phyloP scores from a whole-genome alignment of 2,888 invertebrate species.

The Epistrophella euchroma region DNA sequence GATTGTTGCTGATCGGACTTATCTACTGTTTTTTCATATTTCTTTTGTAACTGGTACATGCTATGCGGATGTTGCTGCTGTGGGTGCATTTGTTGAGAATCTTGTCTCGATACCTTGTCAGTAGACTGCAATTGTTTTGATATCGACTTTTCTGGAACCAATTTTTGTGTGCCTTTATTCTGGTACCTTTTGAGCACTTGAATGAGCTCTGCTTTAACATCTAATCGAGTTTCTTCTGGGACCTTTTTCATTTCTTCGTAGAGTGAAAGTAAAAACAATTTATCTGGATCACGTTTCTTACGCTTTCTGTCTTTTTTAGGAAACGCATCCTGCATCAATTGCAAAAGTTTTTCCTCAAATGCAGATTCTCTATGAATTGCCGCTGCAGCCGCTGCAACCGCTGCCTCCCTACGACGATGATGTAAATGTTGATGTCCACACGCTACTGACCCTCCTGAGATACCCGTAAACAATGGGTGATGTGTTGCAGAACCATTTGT shows the following conservation, averaged over 20 bases:
- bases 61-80: constrained; percentile 81
- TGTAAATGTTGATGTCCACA: constrained; percentile 71
- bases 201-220: constrained; percentile 82
- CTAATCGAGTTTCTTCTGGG: constrained; percentile 82
- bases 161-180: constrained; percentile 79
- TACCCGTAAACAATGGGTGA: constrained; percentile 80
- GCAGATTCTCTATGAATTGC: constrained; percentile 80
- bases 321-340: constrained; percentile 83
- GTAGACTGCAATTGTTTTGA: constrained; percentile 77
- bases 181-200: constrained; percentile 82
- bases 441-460: constrained; percentile 50
- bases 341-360: constrained; percentile 82
- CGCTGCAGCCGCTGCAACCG: constrained; percentile 77
- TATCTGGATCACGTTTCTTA: constrained; percentile 82
- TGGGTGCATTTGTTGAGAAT: constrained; percentile 76
- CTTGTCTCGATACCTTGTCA: constrained; percentile 70
- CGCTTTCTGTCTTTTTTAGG: constrained; percentile 82
- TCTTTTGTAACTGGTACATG: constrained; percentile 82
- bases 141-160: constrained; percentile 70
- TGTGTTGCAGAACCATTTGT: constrained; percentile 78
- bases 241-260: constrained; percentile 82
- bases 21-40: constrained; percentile 81
- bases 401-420: constrained; percentile 63
- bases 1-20: constrained; percentile 78
- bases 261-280: constrained; percentile 81